phyloP scores from a whole-genome alignment of 2,888 invertebrate genomes.

The Osedax frankpressi region DNA sequence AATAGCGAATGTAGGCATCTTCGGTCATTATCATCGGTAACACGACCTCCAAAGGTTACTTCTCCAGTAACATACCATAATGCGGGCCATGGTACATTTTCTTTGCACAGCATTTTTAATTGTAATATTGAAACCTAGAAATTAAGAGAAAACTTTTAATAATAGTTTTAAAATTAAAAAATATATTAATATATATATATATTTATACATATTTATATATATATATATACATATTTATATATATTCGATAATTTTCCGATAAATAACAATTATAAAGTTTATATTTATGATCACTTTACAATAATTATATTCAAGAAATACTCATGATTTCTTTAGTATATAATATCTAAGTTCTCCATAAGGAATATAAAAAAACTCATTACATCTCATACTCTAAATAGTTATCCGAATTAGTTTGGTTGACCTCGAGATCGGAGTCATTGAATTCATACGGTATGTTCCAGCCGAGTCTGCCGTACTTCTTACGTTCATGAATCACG shows the following conservation, averaged over 20 bases:
- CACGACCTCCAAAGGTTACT: conserved; percentile 45
- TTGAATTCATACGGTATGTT: conserved; percentile 46
- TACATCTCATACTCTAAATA: too few species aligned
- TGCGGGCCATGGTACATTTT: conserved; percentile 41
- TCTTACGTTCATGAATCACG: conserved; percentile 44
- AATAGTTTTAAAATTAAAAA: background rate
- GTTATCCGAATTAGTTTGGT: too few species aligned
- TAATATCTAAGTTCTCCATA: too few species aligned
- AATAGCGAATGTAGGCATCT: conserved; percentile 41
- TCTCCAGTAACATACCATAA: conserved; percentile 43
- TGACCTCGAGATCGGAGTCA: conserved; percentile 45
- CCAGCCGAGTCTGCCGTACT: conserved; percentile 45
- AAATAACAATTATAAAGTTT: too few species aligned
- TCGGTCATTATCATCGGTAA: conserved; percentile 45
- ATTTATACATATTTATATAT: background rate
- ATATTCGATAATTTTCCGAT: too few species aligned
- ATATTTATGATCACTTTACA: too few species aligned
- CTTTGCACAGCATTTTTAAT: conserved; percentile 36
- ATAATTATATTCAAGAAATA: too few species aligned
- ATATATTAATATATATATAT: background rate
- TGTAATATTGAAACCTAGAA: conserved; percentile 42
- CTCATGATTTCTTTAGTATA: too few species aligned
- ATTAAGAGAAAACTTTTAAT: background rate
- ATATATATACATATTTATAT: too few species aligned
- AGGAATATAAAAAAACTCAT: too few species aligned